Conservation (phyloP, 2,113 vertebrate species). For the Theristicus caerulescens region DNA sequence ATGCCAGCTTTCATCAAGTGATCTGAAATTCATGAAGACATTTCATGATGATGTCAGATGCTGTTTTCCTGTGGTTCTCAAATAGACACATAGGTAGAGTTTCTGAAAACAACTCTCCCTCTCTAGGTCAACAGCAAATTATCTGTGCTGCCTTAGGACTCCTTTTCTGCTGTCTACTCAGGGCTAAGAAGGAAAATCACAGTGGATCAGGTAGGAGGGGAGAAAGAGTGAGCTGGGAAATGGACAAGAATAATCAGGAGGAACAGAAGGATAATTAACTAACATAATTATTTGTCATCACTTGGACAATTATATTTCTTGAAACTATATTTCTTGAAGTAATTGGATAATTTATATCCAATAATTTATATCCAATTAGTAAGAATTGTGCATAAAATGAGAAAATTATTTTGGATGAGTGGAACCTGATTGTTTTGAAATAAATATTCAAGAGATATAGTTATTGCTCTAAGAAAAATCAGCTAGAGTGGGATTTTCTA, state of each 20-base stretch:
- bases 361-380: not conserved
- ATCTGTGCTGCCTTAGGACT: not conserved
- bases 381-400: slow-evolving; percentile 3
- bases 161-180: not conserved
- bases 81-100: not conserved
- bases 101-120: not conserved
- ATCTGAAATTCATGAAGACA: not conserved
- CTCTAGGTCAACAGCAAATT: not conserved
- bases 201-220: not conserved
- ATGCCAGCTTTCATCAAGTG: not conserved
- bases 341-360: slow-evolving; percentile 9
- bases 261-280: not conserved
- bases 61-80: not conserved
- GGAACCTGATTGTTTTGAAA: slow-evolving; percentile 20
- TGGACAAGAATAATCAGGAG: not conserved
- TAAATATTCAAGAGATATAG: not conserved
- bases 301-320: not conserved
- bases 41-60: not conserved
- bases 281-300: slow-evolving; percentile 8
- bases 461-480: not conserved
- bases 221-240: not conserved
- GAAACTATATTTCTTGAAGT: not conserved
- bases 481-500: not conserved
- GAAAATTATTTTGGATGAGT: slow-evolving; percentile 7
- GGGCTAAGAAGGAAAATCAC: not conserved